phyloP scores from a whole-genome alignment of 2,888 invertebrate species.

The Philonicus albiceps region DNA sequence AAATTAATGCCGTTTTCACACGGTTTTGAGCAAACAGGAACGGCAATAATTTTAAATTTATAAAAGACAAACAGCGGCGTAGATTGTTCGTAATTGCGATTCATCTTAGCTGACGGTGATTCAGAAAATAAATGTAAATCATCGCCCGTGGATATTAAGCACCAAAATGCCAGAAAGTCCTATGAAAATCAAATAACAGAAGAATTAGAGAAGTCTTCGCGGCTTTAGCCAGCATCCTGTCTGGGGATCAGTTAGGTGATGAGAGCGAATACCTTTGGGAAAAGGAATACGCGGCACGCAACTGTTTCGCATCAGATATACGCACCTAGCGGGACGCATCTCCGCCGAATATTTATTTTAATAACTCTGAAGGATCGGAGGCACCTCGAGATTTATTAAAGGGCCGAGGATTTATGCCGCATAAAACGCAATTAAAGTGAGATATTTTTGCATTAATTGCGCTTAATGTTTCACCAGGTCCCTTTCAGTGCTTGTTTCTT shows the following conservation, averaged over 20 bases:
- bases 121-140: not conserved
- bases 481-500: not conserved
- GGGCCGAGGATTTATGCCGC: constrained; percentile 8
- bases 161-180: not conserved
- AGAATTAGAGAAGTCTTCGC: constrained; percentile 2
- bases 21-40: not conserved
- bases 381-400: constrained; percentile 3
- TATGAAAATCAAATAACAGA: not conserved
- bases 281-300: not conserved
- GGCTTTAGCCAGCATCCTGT: not conserved
- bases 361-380: not conserved
- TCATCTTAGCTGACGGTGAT: not conserved
- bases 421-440: constrained; percentile 16
- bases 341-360: not conserved
- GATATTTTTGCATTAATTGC: constrained; percentile 20
- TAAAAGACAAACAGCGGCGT: not conserved
- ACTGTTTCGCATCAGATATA: not conserved
- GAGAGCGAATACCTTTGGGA: not conserved
- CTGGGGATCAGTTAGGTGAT: not conserved
- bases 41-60: not conserved
- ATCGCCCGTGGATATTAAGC: not conserved
- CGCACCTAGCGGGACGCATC: not conserved
- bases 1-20: too few species aligned
- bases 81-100: not conserved
- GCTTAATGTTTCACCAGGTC: not conserved